Base-by-base conservation (phyloP, 2,113 vertebrate genomes). In the Sapayoa aenigma region DNA sequence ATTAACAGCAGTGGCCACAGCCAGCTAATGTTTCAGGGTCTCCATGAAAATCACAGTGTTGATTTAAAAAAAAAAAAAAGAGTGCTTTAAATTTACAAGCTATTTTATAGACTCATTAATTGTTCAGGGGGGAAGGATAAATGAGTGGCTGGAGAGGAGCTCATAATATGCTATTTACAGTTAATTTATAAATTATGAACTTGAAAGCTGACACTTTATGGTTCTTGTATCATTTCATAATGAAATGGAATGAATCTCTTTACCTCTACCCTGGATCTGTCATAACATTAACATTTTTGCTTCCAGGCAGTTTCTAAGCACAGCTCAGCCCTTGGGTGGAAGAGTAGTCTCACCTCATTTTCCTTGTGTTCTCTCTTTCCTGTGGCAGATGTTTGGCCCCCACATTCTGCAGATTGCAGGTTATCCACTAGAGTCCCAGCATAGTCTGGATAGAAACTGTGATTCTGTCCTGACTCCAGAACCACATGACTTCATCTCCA, bases 131-230 rank as follows among this genome's bases (percentile, higher is more conserved):
- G 59, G 84, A 96, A 91, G 59, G 77, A 93, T 93, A 89, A 97
- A 95, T 76, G 75, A 79, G 37, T 7, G 13, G 58, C 69, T 89
- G 22, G 77, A 81, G 78, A 79, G 19, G 53, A 87, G 44, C 66
- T 92, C 41, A 59, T 73, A 90, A 88, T 83, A 86, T 47, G 42
- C 67, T 88, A 69, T 94, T 94, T 95, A 94, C 44, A 58, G 53
- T 74, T 86, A 82, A 95, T 92, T 94, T 91, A 87, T 94, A 84
- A 93, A 84, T 94, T 67, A 94, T 94, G 37, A 76, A 62, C 58
- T 69, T 87, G 81, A 82, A 95, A 94, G 58, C 49, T 93, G 94
- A 92, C 14, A 44, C 74, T 91, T 95, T 24, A 68, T 62, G 41
- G 41, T 63, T 44, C 53, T 87, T 72, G 25, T 91, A 75, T 91